Percentiles rank a stretch among this genome's conserved stretches.
Conservation (phyloP, 2,113 vertebrate species). For the Ammodytes marinus region DNA sequence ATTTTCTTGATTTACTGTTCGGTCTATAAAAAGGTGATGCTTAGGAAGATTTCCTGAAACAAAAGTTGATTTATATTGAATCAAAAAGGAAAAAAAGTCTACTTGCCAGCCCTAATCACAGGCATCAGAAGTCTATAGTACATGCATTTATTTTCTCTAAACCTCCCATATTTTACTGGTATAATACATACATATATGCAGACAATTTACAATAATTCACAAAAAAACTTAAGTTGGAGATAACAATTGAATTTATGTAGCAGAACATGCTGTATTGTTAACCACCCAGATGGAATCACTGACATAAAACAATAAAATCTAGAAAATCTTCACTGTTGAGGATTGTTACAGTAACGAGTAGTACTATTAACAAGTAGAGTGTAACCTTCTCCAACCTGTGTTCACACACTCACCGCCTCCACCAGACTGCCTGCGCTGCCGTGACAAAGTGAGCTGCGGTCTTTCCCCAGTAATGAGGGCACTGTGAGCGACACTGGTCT, state of each 20-base stretch:
- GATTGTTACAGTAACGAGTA: neutral
- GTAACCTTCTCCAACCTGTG: neutral
- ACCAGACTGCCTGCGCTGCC: constrained; percentile 97
- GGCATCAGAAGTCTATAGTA: neutral
- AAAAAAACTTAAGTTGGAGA: neutral
- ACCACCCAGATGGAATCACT: neutral
- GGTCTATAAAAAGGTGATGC: neutral
- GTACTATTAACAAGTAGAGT: neutral
- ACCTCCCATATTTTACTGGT: too few relatives aligned
- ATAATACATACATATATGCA: too few relatives aligned
- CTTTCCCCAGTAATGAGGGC: constrained; percentile 85
- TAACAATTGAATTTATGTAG: neutral
- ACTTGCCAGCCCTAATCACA: neutral
- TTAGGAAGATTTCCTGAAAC: neutral
- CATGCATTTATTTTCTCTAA: too few relatives aligned
- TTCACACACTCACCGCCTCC: constrained; percentile 91
- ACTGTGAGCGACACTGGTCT: constrained; percentile 93
- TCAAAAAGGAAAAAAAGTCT: neutral
- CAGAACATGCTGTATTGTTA: neutral
- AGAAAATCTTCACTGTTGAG: neutral
- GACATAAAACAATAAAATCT: neutral
- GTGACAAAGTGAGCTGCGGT: constrained; percentile 87
- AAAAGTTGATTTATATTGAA: neutral
- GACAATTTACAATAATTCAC: neutral
- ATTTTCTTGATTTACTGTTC: neutral